Base-by-base conservation (phyloP, 1,140 invertebrate genomes). In the Bombus affinis region DNA sequence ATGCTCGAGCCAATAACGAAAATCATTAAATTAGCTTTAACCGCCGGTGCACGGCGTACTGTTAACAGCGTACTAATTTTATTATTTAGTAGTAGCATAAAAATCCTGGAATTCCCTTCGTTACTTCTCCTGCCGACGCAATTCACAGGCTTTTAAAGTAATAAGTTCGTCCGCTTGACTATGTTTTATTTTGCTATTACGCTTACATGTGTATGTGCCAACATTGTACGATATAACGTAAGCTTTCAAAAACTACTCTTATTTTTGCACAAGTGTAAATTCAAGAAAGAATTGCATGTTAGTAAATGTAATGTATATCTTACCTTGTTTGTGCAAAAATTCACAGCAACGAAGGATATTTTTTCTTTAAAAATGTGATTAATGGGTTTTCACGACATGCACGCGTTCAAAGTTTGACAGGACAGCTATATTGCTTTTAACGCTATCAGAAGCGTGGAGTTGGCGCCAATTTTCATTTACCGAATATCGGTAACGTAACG, bases 11-110 rank as follows among this genome's bases (percentile, higher is more conserved):
- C 92, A 94, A 94, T 94, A 94, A 94, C 92, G 94, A 92, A 94
- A 94, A 94, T 94, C 93, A 93, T 94, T 93, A 94, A 94, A 94
- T 94, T 94, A 94, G 86, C 89, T 88, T 89, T 91, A 91, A 87
- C 86, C 87, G 74, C 89, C 87, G 91, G 88, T 83, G 88, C 84
- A 85, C 87, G 74, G 86, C 74, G 83, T 70, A 86, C 86, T 93
- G 93, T 94, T 94, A 94, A 94, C 89, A 88, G 87, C 85, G 88
- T 91, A 89, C 89, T 94, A 93, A 94, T 94, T 94, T 94, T 93
- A 94, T 94, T 93, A 94, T 93, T 92, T 90, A 90, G 90, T 73
- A 80, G 88, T 83, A 75, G 84, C 85, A 75, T 83, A 85, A 89
- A 91, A 91, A 85, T 91, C 76, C 66, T 44, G 18, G 57, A 77